Base-by-base conservation (phyloP, 2,888 invertebrate species). In the Actias luna region DNA sequence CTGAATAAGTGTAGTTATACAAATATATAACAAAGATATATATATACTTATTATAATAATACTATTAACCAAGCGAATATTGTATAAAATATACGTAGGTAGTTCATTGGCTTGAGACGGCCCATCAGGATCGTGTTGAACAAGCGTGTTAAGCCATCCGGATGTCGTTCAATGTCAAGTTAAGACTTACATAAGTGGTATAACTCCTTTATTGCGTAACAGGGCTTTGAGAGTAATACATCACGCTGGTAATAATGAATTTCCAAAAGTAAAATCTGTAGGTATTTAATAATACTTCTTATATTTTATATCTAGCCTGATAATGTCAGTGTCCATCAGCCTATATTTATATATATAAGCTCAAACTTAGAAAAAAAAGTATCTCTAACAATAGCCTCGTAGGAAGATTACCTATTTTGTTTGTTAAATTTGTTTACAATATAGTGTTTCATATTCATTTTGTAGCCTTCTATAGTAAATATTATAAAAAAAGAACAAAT, bases 41-140 rank as follows among this genome's bases (percentile, higher is more conserved):
- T n/a, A n/a, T n/a, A n/a, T n/a, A n/a, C n/a, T n/a, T n/a, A n/a
- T n/a, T n/a, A n/a, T n/a, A n/a, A n/a, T n/a, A n/a, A n/a, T n/a
- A n/a, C n/a, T n/a, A n/a, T n/a, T n/a, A n/a, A 5, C 33, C 33
- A 7, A 33, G 33, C 5, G 39, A 42, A 42, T 42, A 14, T 42
- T 5, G 16, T 55, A 55, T 55, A 29, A 55, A 55, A 14, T 29
- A 27, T 8, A 52, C 27, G 3, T 27, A 25, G 5, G 3, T 27
- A 25, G 5, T 52, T 27, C 52, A 29, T 52, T 52, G 16, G 27
- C 27, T 52, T 52, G 2, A 52, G 12, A 52, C 0, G 16, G 25
- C 29, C 29, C 52, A 29, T 29, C 52, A 55, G 16, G 29, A 55
- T 16, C 52, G 52, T 55, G 52, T 55, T 16, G 27, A 55, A 55